Evolutionary conservation across 2,797 vertebrate genomes (phyloP), one percentile per base, ranked within the genome.

Genomic region (Siniperca obscura): DNA sequence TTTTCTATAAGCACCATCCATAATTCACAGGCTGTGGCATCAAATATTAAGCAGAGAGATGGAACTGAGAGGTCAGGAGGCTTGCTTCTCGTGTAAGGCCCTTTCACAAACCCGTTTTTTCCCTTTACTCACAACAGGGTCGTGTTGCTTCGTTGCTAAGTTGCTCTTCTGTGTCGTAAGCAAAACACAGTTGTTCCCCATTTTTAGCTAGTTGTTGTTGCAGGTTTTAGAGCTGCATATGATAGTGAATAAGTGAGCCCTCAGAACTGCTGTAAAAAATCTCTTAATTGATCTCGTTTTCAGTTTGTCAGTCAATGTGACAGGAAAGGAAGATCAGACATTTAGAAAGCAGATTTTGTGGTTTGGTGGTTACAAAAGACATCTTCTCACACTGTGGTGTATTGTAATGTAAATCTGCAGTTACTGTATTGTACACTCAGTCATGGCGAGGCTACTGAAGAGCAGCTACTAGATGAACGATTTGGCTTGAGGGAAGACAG

Each of bases 1-100:
- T 94, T 93, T 93, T 93, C 91, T 88, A 90, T 93, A 93, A 94
- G 94, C 92, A 87, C 78, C 90, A 93, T 95, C 44, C 74, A 94
- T 94, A 90, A 95, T 95, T 94, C 81, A 95, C 76, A 48, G 1
- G 30, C 76, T 8, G 64, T 4, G 22, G 61, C 86, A 93, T 95
- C 77, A 92, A 94, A 93, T 92, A 94, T 94, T 92, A 75, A 94
- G 84, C 64, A 48, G 87, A 57, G 90, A 61, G 86, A 91, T 88
- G 80, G 90, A 92, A 91, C 92, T 87, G 90, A 94, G 89, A 90
- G 89, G 89, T 91, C 89, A 87, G 87, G 81, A 83, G 64, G 65
- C 70, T 82, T 16, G 74, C 67, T 80, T 84, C 61, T 71, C 79
- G 2, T 82, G 70, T 69, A n/a, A 77, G 78, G 22, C 67, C 48